Percentiles rank a stretch among this genome's conserved stretches.
Conservation (phyloP, 1,140 invertebrate species). For the Cherax destructor region DNA sequence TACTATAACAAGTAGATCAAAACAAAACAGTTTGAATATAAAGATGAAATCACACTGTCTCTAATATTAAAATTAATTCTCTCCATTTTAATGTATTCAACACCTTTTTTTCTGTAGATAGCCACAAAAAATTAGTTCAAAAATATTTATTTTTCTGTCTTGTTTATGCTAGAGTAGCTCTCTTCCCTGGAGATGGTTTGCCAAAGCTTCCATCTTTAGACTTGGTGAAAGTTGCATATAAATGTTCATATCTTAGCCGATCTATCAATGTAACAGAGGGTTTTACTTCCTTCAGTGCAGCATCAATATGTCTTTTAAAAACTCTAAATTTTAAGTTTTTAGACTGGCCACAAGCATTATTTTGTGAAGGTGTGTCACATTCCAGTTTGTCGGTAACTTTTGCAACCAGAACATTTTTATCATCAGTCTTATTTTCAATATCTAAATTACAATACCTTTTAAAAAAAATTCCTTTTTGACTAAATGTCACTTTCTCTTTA, state of each 20-base stretch:
- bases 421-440: neutral
- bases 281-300: slow-evolving; percentile 80
- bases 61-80: no score
- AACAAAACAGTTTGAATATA: no score
- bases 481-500: neutral
- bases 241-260: slow-evolving; percentile 79
- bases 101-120: neutral
- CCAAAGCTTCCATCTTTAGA: slow-evolving; percentile 48
- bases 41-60: no score
- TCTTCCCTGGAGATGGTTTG: slow-evolving; percentile 55
- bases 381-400: neutral
- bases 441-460: neutral
- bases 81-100: no score
- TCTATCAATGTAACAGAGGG: slow-evolving; percentile 82
- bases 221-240: slow-evolving; percentile 74
- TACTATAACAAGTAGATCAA: no score
- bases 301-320: slow-evolving; percentile 76
- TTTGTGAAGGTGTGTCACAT: neutral
- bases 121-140: neutral
- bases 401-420: neutral
- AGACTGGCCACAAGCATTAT: slow-evolving; percentile 19
- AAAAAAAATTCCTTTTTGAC: neutral
- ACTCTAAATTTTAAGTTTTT: slow-evolving; percentile 74
- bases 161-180: slow-evolving; percentile 66
- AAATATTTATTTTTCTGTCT: no score